Base-by-base conservation (phyloP, 2,797 vertebrate species). In the Chaetophractus vellerosus region DNA sequence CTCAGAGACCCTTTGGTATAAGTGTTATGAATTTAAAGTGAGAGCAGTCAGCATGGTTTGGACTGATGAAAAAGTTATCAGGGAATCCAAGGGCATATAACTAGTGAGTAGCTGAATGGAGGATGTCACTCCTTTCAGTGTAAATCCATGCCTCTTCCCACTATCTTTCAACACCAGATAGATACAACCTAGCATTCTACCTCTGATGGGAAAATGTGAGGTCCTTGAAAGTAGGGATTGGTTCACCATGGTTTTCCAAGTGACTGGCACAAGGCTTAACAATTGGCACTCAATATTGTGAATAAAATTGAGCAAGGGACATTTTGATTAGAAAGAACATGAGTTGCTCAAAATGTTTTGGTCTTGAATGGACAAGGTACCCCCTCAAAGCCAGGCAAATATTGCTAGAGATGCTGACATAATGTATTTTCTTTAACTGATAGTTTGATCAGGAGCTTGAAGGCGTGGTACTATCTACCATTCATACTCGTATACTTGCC, bases 301-400 rank as follows among this genome's bases (percentile, higher is more conserved):
- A 85, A 76, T 19, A 76, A 4, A 80, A 76, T 31, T 94, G 50
- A 94, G 50, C 1, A 59, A 82, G 33, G 64, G 5, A 63, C 4
- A 69, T 76, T 94, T 86, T 68, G 19, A 75, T 61, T 74, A 80
- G 19, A 61, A 86, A 96, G 5, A 82, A 50, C 50, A 48, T 12
- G 19, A 76, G 14, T 21, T 82, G 36, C 64, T 72, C 36, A 88
- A 95, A 96, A 88, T 59, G 18, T 18, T 55, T 88, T 68, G 15
- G 61, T 33, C 38, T 78, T 55, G 10, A 88, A 93, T 72, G 41
- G 57, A 9, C 26, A 88, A 86, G 61, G 21, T 48, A 68, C 28
- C 18, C 36, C 9, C 8, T 61, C 36, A 82, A 88, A 92, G 48
- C 8, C 76, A 80, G 59, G 21, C 18, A 96, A 91, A 81, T 85